These are phyloP conservation scores for Coremacera marginata DNA, from an alignment of 2,888 invertebrate species.

Conservation along the genomic window DNA sequence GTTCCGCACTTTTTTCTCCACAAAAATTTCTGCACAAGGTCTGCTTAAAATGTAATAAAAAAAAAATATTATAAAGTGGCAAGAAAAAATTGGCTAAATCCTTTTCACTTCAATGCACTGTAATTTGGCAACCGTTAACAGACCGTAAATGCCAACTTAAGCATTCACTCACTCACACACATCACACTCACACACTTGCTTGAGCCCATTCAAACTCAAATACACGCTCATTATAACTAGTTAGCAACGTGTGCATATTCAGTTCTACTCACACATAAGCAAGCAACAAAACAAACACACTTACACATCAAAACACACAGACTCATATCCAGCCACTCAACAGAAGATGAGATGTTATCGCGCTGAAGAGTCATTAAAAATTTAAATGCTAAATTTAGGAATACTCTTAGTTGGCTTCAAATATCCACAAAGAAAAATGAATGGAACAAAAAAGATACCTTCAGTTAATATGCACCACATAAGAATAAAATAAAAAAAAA, in stretches of 20 bases:
- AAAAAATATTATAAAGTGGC: not conserved
- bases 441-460: not conserved
- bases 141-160: constrained; percentile 18
- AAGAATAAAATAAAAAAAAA: not conserved
- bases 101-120: constrained; percentile 2
- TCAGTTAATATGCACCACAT: not conserved
- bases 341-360: not conserved
- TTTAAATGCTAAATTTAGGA: constrained; percentile 34
- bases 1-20: not conserved
- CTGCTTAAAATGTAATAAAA: not conserved
- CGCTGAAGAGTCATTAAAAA: constrained; percentile 43
- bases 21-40: not conserved
- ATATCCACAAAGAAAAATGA: not conserved
- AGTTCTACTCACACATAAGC: constrained; percentile 10
- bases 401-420: not conserved
- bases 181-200: not conserved
- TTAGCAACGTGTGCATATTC: not conserved
- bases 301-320: not conserved
- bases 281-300: constrained; percentile 1
- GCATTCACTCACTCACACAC: not conserved
- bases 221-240: constrained; percentile 8
- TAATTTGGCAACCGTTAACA: constrained; percentile 23
- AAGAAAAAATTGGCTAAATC: not conserved
- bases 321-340: not conserved
- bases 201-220: constrained; percentile 3